Base-by-base conservation (phyloP, 1,140 invertebrate genomes). In the Nautilus pompilius region DNA sequence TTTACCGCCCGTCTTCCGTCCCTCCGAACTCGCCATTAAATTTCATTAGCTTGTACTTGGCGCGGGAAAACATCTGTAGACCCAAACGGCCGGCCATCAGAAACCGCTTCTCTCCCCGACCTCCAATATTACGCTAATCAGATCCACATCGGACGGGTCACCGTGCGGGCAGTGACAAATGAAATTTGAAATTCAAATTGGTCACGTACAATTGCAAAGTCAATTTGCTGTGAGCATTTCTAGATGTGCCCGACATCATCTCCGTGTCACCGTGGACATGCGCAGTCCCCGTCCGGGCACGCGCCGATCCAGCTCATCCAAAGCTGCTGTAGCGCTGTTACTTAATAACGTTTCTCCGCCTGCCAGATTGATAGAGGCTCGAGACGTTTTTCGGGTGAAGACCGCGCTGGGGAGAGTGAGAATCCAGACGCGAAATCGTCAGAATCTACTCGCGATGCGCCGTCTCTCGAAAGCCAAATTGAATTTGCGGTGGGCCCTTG, bases 131-230 rank as follows among this genome's bases (percentile, higher is more conserved):
- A 22, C n/a, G 24, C 45, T 46, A 46, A 46, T 46, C 45, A 46
- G 45, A 20, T 46, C 45, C 13, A 46, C 3, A 13, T 46, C 45
- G 45, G 45, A 22, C 3, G 24, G 45, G 45, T 46, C 45, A 46
- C 17, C 4, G n/a, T 17, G 24, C 45, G 45, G 17, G 17, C 17
- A 3, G 45, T 17, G 17, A 13, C 45, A 46, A 46, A 46, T 46
- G 45, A 4, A 13, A 46, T 46, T 46, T 46, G 45, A 46, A 46
- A 46, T 46, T 46, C 45, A 46, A 13, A 46, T 46, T 46, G 24
- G 45, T 46, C 45, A 46, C 45, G 45, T 46, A 46, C 45, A 46
- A 46, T 46, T 46, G 45, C 45, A 46, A 22, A 46, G 45, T 46
- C 45, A 46, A 46, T 46, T 46, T 46, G 45, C 45, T 3, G 3